Conservation (phyloP, 2,113 vertebrate species). For the Climacteris rufus region DNA sequence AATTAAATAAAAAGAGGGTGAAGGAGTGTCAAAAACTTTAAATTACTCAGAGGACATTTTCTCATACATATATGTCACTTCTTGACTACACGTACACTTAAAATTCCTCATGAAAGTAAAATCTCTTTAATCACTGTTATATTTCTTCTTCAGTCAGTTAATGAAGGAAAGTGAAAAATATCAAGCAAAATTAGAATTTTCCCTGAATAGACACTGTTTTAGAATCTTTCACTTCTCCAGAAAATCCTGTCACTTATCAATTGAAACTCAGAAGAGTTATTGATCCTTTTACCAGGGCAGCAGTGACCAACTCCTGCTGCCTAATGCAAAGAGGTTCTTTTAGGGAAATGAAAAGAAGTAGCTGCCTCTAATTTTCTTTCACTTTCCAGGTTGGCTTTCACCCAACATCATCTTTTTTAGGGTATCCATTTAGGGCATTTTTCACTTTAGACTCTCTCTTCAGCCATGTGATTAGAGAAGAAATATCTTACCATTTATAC, state of each 20-base stretch:
- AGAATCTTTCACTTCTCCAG: neutral
- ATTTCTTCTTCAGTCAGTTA: neutral
- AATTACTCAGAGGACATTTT: neutral
- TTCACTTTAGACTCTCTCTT: neutral
- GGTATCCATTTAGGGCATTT: neutral
- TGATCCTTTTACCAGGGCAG: neutral
- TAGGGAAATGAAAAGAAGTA: neutral
- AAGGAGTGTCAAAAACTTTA: neutral
- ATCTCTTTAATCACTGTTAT: neutral
- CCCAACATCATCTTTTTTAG: neutral
- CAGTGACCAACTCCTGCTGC: neutral
- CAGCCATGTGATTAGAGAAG: neutral
- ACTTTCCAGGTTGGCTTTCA: neutral
- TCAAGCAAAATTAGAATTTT: neutral
- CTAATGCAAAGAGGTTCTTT: neutral
- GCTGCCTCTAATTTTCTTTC: neutral
- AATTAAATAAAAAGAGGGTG: neutral
- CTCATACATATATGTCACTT: neutral
- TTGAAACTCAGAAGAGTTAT: neutral
- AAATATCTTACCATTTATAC: neutral
- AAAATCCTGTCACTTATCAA: neutral
- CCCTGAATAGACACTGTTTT: neutral
- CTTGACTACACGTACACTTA: neutral
- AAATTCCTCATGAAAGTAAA: neutral
- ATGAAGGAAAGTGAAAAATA: neutral